A percentile compares a stretch with the other conserved stretches of the same genome.
Evolutionary conservation across 2,113 vertebrate genomes (phyloP).

Genomic region (Sinocyclocheilus anshuiensis): DNA sequence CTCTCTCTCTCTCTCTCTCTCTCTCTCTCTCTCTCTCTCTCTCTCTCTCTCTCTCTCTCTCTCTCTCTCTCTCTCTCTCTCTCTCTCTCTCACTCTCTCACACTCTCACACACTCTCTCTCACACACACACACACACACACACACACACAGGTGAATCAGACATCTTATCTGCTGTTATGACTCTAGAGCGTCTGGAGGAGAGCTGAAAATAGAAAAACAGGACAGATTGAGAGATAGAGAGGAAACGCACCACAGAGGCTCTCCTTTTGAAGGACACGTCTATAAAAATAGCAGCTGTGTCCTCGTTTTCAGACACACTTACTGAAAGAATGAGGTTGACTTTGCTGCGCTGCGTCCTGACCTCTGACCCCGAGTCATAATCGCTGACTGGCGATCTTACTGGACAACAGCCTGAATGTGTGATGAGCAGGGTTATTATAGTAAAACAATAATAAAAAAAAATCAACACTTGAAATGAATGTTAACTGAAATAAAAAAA

Average conservation of each 20-base stretch:
- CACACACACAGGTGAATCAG: not conserved
- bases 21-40: too few relatives aligned
- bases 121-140: not conserved
- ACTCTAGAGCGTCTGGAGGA: slow-evolving; percentile 10
- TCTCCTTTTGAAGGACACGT: slow-evolving; percentile 3
- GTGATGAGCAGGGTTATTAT: too few relatives aligned
- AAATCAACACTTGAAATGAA: too few relatives aligned
- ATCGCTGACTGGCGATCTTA: too few relatives aligned
- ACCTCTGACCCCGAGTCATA: not conserved
- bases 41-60: too few relatives aligned
- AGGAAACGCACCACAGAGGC: not conserved
- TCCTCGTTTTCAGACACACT: not conserved
- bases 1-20: too few relatives aligned
- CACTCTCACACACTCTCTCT: too few relatives aligned
- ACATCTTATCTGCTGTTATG: not conserved
- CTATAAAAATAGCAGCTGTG: slow-evolving; percentile 15
- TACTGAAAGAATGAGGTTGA: not conserved
- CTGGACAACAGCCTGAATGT: too few relatives aligned
- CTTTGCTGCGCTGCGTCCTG: not conserved
- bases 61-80: too few relatives aligned
- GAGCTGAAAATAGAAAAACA: slow-evolving; percentile 15
- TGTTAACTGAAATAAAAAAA: too few relatives aligned
- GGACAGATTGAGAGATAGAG: not conserved
- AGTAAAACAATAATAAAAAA: too few relatives aligned
- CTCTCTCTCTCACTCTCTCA: too few relatives aligned